Conservation (phyloP, 1,140 invertebrate genomes). For the Bicyclus anynana region DNA sequence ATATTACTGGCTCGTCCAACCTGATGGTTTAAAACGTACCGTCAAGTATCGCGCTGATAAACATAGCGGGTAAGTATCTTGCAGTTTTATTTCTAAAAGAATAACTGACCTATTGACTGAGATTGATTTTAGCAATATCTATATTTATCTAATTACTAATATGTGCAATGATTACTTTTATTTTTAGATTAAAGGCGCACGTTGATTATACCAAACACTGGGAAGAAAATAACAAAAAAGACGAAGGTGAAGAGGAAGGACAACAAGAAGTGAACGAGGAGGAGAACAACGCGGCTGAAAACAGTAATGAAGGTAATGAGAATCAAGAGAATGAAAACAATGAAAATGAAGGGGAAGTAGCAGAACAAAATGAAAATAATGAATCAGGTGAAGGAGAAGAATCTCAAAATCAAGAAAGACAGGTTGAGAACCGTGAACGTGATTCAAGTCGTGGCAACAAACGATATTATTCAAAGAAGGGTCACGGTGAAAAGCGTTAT, state of each 20-base stretch:
- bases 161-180: too few relatives aligned
- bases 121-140: too few relatives aligned
- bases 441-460: not conserved
- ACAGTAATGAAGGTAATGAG: conserved; percentile 1
- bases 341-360: conserved; percentile 1
- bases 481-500: not conserved
- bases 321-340: conserved; percentile 3
- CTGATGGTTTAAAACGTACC: conserved; percentile 34
- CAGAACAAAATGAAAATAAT: not conserved
- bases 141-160: too few relatives aligned
- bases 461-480: not conserved
- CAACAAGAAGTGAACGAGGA: conserved; percentile 2
- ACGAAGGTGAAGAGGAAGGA: not conserved
- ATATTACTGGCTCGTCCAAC: conserved; percentile 40
- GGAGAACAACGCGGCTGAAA: not conserved
- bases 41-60: conserved; percentile 38
- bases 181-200: conserved; percentile 28
- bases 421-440: not conserved
- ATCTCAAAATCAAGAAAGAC: not conserved
- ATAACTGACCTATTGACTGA: not conserved
- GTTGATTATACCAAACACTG: conserved; percentile 22
- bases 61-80: conserved; percentile 28
- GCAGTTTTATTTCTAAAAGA: not conserved
- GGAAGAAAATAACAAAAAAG: conserved; percentile 4
- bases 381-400: not conserved